Conservation (phyloP, 2,113 vertebrate genomes). For the Scolopax mira region DNA sequence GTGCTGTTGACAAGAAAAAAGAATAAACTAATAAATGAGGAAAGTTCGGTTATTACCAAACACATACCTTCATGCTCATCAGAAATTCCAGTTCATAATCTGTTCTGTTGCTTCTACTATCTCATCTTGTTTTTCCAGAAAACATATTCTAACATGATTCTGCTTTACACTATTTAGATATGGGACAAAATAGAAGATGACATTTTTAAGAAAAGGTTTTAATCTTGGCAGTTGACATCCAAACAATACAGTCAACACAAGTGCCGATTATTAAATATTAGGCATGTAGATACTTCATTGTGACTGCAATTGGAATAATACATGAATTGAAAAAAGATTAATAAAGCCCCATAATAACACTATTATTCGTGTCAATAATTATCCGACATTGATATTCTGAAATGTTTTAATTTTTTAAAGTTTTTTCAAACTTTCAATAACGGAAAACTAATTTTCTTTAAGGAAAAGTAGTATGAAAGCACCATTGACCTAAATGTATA, state of each 20-base stretch:
- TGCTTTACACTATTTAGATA: neutral
- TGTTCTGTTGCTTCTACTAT: neutral
- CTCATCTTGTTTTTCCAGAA: neutral
- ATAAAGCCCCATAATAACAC: neutral
- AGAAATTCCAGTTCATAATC: neutral
- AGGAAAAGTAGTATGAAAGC: neutral
- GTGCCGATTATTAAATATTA: neutral
- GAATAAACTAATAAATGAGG: neutral
- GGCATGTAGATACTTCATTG: neutral
- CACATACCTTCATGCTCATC: neutral
- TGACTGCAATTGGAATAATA: neutral
- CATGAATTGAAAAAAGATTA: neutral
- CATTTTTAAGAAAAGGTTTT: neutral
- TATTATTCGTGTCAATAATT: neutral
- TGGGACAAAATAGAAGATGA: neutral
- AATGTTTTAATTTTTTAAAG: neutral
- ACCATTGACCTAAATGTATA: neutral
- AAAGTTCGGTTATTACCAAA: neutral
- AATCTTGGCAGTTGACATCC: neutral
- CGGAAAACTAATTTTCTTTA: neutral
- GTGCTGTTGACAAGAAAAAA: neutral
- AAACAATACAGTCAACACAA: neutral
- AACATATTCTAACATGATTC: neutral
- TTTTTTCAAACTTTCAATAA: neutral
- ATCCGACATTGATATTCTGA: neutral